A percentile compares a stretch with the other conserved stretches of the same genome.
Conservation (phyloP, 2,797 vertebrate species). For the Gadopsis marmoratus region DNA sequence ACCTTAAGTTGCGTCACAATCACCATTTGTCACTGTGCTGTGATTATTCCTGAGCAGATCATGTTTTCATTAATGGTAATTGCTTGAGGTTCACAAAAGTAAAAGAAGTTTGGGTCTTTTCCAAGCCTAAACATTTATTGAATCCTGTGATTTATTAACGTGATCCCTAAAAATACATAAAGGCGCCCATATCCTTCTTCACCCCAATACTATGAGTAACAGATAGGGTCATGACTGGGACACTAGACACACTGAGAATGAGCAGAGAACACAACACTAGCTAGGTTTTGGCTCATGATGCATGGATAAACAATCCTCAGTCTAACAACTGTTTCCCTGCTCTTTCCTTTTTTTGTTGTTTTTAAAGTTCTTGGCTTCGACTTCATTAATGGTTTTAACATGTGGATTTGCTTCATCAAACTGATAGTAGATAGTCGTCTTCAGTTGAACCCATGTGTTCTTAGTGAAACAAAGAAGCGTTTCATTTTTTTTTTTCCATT, state of each 20-base stretch:
- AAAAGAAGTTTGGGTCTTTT: neutral
- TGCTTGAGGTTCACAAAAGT: neutral
- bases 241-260: conserved; percentile 5
- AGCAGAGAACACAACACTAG: conserved; percentile 3
- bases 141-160: conserved; percentile 31
- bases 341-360: conserved; percentile 6
- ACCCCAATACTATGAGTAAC: neutral
- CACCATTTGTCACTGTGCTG: neutral
- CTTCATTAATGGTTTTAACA: conserved; percentile 27
- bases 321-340: conserved; percentile 1
- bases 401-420: conserved; percentile 25
- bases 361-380: neutral
- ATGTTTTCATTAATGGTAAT: neutral
- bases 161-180: neutral
- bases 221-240: conserved; percentile 6
- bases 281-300: neutral
- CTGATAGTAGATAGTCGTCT: neutral
- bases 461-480: neutral
- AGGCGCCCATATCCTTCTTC: conserved; percentile 3
- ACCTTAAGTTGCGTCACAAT: neutral
- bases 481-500: neutral
- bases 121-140: conserved; percentile 5
- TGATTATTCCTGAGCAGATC: neutral
- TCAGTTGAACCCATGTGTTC: conserved; percentile 3
- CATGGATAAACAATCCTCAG: conserved; percentile 30